A percentile compares a stretch with the other conserved stretches of the same genome.
These are phyloP conservation scores for Terrapene triunguis DNA, from an alignment of 2,113 vertebrate species.

Conservation along the genomic window DNA sequence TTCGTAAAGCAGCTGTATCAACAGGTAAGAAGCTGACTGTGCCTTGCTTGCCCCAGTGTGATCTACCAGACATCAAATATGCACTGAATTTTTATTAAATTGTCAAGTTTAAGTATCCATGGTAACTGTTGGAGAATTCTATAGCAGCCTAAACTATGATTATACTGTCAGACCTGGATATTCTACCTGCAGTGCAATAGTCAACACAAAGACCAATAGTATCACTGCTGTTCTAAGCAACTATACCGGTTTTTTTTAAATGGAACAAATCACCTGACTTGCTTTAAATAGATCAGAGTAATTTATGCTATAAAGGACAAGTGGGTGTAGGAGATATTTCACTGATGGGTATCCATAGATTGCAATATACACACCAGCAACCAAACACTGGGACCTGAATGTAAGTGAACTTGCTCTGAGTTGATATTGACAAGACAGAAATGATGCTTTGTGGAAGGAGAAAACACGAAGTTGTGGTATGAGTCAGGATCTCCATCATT, in stretches of 20 bases:
- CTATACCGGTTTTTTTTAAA: conserved; percentile 37
- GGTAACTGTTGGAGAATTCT: conserved; percentile 57
- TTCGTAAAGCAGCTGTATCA: neutral
- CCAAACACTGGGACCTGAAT: neutral
- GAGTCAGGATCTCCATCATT: neutral
- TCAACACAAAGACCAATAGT: neutral
- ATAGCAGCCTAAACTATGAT: conserved; percentile 62
- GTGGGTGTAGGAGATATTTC: neutral
- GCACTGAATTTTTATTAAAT: conserved; percentile 42
- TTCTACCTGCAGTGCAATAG: conserved; percentile 53
- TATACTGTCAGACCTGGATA: conserved; percentile 61
- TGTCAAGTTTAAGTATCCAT: conserved; percentile 70
- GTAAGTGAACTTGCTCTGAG: neutral
- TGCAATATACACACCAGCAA: no score
- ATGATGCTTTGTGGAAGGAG: neutral
- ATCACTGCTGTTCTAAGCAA: conserved; percentile 35
- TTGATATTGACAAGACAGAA: neutral
- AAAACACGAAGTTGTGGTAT: neutral
- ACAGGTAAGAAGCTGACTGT: neutral
- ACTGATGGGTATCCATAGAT: no score
- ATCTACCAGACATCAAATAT: conserved; percentile 36
- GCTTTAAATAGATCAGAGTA: conserved; percentile 34
- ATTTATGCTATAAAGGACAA: conserved; percentile 17
- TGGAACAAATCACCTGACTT: conserved; percentile 29
- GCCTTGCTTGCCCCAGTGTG: conserved; percentile 32